These are phyloP conservation scores for Astreopora myriophthalma DNA, from an alignment of 64 coral and sea anemone species.

Conservation along the genomic window DNA sequence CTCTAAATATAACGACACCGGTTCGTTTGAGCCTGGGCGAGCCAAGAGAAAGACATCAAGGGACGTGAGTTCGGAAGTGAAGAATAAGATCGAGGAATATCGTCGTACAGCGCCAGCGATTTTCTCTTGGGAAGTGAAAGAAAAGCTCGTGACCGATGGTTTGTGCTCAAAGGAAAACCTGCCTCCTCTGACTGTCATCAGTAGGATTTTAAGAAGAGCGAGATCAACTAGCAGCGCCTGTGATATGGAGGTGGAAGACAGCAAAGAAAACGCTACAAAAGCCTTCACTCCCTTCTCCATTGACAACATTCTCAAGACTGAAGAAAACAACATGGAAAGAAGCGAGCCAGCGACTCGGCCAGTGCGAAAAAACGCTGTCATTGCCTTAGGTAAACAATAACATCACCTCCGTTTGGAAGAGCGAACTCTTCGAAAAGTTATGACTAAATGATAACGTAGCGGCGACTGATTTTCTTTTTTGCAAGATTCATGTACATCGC, in stretches of 20 bases:
- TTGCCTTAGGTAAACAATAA: slow-evolving; percentile 1
- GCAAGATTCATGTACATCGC: not conserved
- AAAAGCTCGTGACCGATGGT: slow-evolving; percentile 54
- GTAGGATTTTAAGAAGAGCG: slow-evolving; percentile 51
- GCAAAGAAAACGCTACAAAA: slow-evolving; percentile 3
- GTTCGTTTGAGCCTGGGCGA: slow-evolving; percentile 71
- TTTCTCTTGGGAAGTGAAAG: slow-evolving; percentile 82
- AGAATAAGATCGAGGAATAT: slow-evolving; percentile 65
- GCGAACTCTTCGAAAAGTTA: too few relatives aligned
- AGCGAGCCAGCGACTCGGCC: not conserved
- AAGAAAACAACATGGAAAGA: not conserved
- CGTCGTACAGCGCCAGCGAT: slow-evolving; percentile 42
- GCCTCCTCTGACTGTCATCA: slow-evolving; percentile 70
- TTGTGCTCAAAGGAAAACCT: slow-evolving; percentile 62
- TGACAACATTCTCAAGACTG: slow-evolving; percentile 28
- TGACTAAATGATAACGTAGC: not conserved
- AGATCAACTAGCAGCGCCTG: slow-evolving; percentile 12
- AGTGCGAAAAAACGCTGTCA: not conserved
- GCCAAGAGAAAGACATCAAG: slow-evolving; percentile 45
- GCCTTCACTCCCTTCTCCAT: slow-evolving; percentile 22
- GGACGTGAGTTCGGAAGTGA: slow-evolving; percentile 59
- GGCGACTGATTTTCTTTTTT: not conserved
- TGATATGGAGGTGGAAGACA: not conserved
- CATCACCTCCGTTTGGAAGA: not conserved
- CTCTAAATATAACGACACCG: slow-evolving; percentile 89